Conservation (phyloP, 2,888 invertebrate species). For the Arge pagana region DNA sequence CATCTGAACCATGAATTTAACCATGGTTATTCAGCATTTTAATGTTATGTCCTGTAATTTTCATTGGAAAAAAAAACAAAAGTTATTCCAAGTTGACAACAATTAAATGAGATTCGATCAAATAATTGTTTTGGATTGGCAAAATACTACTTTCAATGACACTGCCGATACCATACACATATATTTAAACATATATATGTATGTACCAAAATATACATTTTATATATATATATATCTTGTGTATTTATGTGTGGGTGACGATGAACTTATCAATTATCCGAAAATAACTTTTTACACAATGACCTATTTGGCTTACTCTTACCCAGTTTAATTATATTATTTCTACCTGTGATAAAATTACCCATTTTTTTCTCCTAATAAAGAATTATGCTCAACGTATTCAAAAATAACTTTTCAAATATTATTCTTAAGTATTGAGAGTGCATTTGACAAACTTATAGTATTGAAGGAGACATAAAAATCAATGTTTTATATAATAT, state of each 20-base stretch:
- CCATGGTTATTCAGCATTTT: slow-evolving; percentile 38
- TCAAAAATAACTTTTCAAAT: slow-evolving; percentile 24
- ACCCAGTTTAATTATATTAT: slow-evolving; percentile 32
- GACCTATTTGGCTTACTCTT: no score
- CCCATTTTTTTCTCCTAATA: slow-evolving; percentile 22
- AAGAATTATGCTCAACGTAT: slow-evolving; percentile 34
- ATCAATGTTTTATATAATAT: slow-evolving; percentile 51
- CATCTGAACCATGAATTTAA: slow-evolving; percentile 26
- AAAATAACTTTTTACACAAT: no score
- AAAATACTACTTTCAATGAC: slow-evolving; percentile 36
- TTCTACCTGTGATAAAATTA: slow-evolving; percentile 32
- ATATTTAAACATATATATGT: no score
- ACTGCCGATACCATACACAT: slow-evolving; percentile 47
- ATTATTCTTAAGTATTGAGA: slow-evolving; percentile 24
- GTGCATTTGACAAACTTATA: slow-evolving; percentile 30
- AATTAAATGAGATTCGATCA: slow-evolving; percentile 30
- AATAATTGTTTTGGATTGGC: slow-evolving; percentile 12
- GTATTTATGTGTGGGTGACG: no score
- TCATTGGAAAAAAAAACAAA: slow-evolving; percentile 24
- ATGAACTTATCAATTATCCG: slow-evolving; percentile 30
- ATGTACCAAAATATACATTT: no score
- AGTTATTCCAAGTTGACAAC: slow-evolving; percentile 39
- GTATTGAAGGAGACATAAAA: slow-evolving; percentile 32
- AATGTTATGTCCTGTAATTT: slow-evolving; percentile 35
- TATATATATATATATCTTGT: no score